A percentile compares a stretch with the other conserved stretches of the same genome.
These are phyloP conservation scores for Phyllostomus hastatus DNA, from an alignment of 2,113 vertebrate species.

Conservation along the genomic window DNA sequence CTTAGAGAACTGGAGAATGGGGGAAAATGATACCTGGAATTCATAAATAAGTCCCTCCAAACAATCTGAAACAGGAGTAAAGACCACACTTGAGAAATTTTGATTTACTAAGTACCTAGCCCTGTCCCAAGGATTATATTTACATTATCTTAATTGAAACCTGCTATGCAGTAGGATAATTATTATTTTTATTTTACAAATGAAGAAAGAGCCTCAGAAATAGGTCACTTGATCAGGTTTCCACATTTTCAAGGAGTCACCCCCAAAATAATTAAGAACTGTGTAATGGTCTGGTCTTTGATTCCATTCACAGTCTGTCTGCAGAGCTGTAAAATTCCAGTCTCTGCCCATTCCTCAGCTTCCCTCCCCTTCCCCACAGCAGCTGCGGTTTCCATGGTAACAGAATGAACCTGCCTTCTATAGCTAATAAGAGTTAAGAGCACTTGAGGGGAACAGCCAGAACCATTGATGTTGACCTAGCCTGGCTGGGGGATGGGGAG, in stretches of 20 bases:
- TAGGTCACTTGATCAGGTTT: neutral
- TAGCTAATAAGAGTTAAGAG: neutral
- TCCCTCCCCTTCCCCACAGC: neutral
- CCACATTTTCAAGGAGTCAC: neutral
- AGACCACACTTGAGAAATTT: neutral
- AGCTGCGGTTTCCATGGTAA: constrained; percentile 60
- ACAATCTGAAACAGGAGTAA: neutral
- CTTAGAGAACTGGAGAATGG: neutral
- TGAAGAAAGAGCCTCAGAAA: neutral
- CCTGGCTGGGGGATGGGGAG: neutral
- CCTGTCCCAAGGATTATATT: neutral
- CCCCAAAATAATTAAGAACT: neutral
- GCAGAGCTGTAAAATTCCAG: constrained; percentile 20
- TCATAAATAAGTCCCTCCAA: neutral
- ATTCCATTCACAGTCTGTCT: neutral
- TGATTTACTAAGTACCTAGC: neutral
- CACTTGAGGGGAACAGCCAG: neutral
- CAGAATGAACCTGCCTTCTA: neutral
- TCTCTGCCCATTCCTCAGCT: neutral
- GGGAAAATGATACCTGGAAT: neutral
- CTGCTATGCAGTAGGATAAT: neutral
- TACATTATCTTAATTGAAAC: neutral
- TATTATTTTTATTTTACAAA: neutral
- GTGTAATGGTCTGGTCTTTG: neutral
- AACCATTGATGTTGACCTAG: neutral